A percentile compares a stretch with the other conserved stretches of the same genome.
Conservation (phyloP, 92 coral and sea anemone species). For the Phenganax marumi region DNA sequence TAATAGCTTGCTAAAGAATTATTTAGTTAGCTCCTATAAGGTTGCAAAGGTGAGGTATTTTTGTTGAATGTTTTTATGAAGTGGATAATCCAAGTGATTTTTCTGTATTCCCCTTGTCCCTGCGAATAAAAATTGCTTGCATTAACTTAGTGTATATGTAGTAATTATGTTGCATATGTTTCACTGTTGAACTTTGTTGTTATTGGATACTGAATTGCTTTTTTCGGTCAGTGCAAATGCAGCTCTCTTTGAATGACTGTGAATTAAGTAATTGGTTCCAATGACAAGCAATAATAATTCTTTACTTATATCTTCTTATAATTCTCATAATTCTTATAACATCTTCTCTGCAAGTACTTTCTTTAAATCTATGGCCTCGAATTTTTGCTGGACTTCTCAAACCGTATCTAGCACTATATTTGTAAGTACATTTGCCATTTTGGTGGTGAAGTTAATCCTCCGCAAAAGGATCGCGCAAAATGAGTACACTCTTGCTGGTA, state of each 20-base stretch:
- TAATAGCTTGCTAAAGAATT: not conserved
- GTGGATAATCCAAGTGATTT: not conserved
- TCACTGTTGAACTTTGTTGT: not conserved
- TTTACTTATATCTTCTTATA: not conserved
- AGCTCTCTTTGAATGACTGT: not conserved
- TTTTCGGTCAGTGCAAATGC: not conserved
- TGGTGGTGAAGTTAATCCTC: not conserved
- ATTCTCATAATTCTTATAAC: not conserved
- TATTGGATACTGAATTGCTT: not conserved
- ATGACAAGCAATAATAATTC: not conserved
- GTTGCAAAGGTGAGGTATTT: constrained; percentile 16
- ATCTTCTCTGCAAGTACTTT: not conserved
- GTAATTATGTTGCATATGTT: not conserved
- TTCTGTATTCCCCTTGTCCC: constrained; percentile 1
- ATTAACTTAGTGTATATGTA: not conserved
- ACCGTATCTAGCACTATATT: not conserved
- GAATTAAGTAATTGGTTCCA: not conserved
- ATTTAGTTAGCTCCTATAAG: constrained; percentile 5
- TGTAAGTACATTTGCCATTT: not conserved
- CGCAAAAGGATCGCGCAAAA: not conserved
- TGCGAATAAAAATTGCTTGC: not conserved
- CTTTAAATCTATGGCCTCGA: not conserved
- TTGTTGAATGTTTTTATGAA: not conserved
- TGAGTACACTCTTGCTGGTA: not conserved
- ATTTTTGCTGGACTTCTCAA: not conserved